Base-by-base conservation (phyloP, 2,797 vertebrate species). In the Sparus aurata region DNA sequence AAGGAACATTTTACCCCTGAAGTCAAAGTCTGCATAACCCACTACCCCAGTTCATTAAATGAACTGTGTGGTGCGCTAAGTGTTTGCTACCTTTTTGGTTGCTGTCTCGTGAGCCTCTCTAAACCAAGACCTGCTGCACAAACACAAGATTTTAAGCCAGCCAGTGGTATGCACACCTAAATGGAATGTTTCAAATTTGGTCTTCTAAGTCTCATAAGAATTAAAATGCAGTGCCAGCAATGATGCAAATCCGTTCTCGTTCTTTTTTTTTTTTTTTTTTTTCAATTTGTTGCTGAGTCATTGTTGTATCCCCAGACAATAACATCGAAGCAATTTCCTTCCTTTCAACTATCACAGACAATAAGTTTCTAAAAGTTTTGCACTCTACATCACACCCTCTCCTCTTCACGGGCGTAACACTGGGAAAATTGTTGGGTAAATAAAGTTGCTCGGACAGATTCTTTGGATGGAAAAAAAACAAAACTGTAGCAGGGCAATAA, bases 21-120 rank as follows among this genome's bases (percentile, higher is more conserved):
- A 77, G 80, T 84, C 68, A 74, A 76, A 85, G 87, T 77, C 73
- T 77, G 80, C 77, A 79, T 83, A 85, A 86, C 80, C 79, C 69
- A 74, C 62, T 72, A 67, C 30, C 60, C 73, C 65, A 69, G 70
- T 89, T 82, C 83, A 92, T 80, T 79, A 74, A 86, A 90, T 82
- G 45, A 47, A 84, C 65, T 75, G 78, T 73, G 61, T 58, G 65
- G 77, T 54, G 23, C 1, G 12, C 17, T 8, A 23, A 67, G 16
- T 15, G n/a, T 70, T 72, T 77, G 63, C 67, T 49, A 64, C 58
- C 72, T 62, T 67, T 71, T 75, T 66, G 49, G 22, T 65, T 66
- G 47, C 25, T 46, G 53, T 70, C 58, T 79, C 38, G 18, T 20
- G 22, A 55, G 38, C 43, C 53, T 54, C 68, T 77, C 73, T 50